Base-by-base conservation (phyloP, 2,113 vertebrate species). In the Chelonoidis abingdonii region DNA sequence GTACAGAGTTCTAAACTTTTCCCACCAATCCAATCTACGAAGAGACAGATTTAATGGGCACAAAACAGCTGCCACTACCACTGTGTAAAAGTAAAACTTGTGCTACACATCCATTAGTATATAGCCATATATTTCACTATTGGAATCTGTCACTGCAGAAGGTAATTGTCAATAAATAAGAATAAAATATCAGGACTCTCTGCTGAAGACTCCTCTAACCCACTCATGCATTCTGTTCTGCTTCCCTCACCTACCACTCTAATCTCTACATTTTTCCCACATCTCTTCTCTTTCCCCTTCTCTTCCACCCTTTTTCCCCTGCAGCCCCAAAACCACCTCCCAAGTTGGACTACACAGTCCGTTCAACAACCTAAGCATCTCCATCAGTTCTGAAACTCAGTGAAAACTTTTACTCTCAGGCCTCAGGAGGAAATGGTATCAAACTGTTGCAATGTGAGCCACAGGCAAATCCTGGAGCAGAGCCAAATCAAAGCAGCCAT, bases 351-450 rank as follows among this genome's bases (percentile, higher is more conserved):
- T 2, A 0, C 1, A 76, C 29, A 52, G 87, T 38, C 13, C 31
- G 5, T 53, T 53, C 59, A 81, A 56, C 27, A 89, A 38, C 5
- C 53, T 53, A 8, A 84, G 57, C 31, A 85, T 76, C 44, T 59
- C 85, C 38, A 72, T 25, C 11, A 19, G 0, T 0, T 62, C 56
- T 90, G 78, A 79, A 0, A 0, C 47, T 27, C 24, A 1, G 8
- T 72, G 13, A 49, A 92, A 86, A 21, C 41, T 93, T 92, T 89
- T 76, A 38, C 16, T 92, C 95, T 72, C 80, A 88, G 2, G 0
- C 1, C 21, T 84, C 76, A 82, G 1, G 7, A 5, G 41, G 31
- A 86, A 22, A 65, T 13, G 5, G 38, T 35, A 75, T 35, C 38
- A 47, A n/a, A 86, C 38, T 75, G 24, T 10, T 22, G 4, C 5